Evolutionary conservation across 1,140 invertebrate genomes (phyloP).

Genomic region (Macrotrachela quadricornifera): DNA sequence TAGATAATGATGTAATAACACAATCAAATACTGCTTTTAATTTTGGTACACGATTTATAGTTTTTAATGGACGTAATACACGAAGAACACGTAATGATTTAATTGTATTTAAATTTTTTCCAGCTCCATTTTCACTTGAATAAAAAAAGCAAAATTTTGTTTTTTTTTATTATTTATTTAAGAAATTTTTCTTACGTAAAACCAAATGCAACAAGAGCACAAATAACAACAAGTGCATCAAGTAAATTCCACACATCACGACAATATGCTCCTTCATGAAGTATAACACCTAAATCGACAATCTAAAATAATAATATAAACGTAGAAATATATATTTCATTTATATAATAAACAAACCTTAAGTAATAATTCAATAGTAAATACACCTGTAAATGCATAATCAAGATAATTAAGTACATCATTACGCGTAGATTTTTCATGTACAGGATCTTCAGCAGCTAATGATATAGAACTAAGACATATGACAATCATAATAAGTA

Average conservation of each 20-base stretch:
- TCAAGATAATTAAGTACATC: constrained; percentile 87
- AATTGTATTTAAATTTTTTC: constrained; percentile 84
- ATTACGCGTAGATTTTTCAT: constrained; percentile 55
- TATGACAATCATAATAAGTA: constrained; percentile 98
- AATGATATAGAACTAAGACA: constrained; percentile 89
- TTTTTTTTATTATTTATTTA: background rate
- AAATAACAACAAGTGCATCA: constrained; percentile 91
- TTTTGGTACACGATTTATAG: constrained; percentile 96
- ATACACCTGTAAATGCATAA: constrained; percentile 97
- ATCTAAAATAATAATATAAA: constrained; percentile 41
- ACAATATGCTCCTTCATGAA: constrained; percentile 74
- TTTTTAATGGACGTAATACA: constrained; percentile 94
- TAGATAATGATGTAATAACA: constrained; percentile 99
- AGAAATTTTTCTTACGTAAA: constrained; percentile 43
- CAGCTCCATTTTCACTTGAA: constrained; percentile 25
- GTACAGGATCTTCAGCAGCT: constrained; percentile 93
- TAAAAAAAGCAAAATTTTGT: background rate
- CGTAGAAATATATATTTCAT: background rate
- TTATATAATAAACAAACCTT: constrained; percentile 36
- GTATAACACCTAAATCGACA: constrained; percentile 77
- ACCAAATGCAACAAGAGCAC: constrained; percentile 82
- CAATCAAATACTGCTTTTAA: constrained; percentile 94
- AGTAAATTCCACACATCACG: constrained; percentile 55
- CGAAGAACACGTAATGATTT: constrained; percentile 92
- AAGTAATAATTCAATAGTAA: constrained; percentile 92